Evolutionary conservation across 2,797 vertebrate genomes (phyloP), one percentile per base, ranked within the genome.

Genomic region (Salarias fasciatus): DNA sequence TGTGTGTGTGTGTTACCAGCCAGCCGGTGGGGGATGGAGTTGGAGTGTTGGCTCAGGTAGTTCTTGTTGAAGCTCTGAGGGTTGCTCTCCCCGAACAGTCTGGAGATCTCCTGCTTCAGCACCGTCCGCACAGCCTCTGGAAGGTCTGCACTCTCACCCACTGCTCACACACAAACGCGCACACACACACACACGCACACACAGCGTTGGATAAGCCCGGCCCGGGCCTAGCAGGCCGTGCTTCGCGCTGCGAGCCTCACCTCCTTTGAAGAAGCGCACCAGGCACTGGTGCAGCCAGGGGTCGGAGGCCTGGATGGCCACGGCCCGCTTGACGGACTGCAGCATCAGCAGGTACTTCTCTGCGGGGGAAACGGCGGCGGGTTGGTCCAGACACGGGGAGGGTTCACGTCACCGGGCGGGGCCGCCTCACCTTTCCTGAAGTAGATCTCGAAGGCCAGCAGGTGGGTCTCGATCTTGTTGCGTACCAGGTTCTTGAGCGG

Each of bases 351-450:
- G 92, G 90, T 96, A 97, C 54, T 98, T 99, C 71, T 97, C 97
- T 99, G 11, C 3, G 30, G 11, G 24, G n/a, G 15, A 15, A 1
- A 18, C 3, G 2, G 7, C 8, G 9, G 8, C 7, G n/a, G n/a
- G n/a, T n/a, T n/a, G n/a, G n/a, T n/a, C n/a, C n/a, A n/a, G n/a
- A n/a, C n/a, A n/a, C n/a, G n/a, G n/a, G n/a, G n/a, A n/a, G n/a
- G n/a, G n/a, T n/a, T n/a, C n/a, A n/a, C n/a, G n/a, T n/a, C n/a
- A n/a, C n/a, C n/a, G n/a, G n/a, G n/a, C n/a, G n/a, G n/a, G n/a
- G n/a, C n/a, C n/a, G n/a, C n/a, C n/a, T n/a, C n/a, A 99, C 98
- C 97, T 99, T 98, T 99, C 89, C 98, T 95, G 89, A 97, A 99
- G 92, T 99, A 99, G 87, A 99, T 99, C 90, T 99, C 98, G 62